These are phyloP conservation scores for Eupithecia centaureata DNA, from an alignment of 2,888 invertebrate genomes.

Conservation along the genomic window DNA sequence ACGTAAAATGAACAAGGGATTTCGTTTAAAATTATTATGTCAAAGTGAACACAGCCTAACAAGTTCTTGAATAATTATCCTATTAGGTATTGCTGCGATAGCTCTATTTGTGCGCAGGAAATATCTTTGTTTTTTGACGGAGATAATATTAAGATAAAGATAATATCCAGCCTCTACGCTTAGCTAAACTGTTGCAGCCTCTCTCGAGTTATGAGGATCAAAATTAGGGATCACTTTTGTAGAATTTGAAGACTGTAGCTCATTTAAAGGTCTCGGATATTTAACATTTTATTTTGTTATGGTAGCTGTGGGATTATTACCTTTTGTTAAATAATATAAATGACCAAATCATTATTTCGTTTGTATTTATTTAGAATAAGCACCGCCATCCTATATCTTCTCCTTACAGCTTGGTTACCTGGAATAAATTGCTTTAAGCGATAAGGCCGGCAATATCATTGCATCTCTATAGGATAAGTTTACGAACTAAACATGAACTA, in stretches of 20 bases:
- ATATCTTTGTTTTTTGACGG: constrained; percentile 41
- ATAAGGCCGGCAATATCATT: no score
- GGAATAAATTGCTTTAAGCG: no score
- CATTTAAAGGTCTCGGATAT: not conserved
- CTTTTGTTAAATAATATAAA: no score
- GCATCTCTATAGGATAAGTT: no score
- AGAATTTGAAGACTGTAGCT: not conserved
- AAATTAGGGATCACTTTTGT: not conserved
- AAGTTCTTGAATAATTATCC: constrained; percentile 71
- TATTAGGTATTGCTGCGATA: constrained; percentile 70
- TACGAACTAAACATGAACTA: no score
- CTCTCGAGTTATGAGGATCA: constrained; percentile 3
- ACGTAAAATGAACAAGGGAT: no score
- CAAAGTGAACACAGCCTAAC: constrained; percentile 40
- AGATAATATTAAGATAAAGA: constrained; percentile 24
- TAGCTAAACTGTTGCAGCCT: constrained; percentile 20
- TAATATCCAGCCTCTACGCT: constrained; percentile 14
- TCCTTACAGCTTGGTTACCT: no score
- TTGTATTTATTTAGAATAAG: no score
- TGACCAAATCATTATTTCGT: no score
- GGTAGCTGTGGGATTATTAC: no score
- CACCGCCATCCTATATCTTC: no score
- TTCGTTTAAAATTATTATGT: not conserved
- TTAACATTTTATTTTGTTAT: not conserved
- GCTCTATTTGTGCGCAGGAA: constrained; percentile 61